These are phyloP conservation scores for Antennarius striatus DNA, from an alignment of 2,113 vertebrate species.

Conservation along the genomic window DNA sequence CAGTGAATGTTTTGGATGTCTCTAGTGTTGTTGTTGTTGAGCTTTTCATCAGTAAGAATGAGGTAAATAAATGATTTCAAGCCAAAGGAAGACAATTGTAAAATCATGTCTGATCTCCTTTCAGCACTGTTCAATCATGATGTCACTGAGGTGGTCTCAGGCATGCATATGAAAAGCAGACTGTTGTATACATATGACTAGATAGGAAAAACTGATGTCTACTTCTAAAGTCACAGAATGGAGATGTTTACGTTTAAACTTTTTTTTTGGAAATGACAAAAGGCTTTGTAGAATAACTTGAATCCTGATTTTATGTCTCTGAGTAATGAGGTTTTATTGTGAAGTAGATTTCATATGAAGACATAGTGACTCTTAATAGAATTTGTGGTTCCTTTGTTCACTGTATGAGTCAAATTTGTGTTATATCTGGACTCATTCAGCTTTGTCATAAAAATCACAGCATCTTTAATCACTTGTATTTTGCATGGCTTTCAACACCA, in stretches of 20 bases:
- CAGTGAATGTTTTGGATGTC: constrained; percentile 40
- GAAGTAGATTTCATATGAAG: neutral
- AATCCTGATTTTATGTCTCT: constrained; percentile 2
- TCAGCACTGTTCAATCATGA: constrained; percentile 33
- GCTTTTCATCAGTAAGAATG: constrained; percentile 42
- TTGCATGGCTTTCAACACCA: constrained; percentile 49
- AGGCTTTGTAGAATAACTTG: constrained; percentile 2
- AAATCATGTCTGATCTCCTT: constrained; percentile 33
- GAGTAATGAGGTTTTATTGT: neutral
- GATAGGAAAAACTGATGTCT: neutral
- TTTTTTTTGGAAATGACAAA: constrained; percentile 9
- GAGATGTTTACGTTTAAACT: neutral
- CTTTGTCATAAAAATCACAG: constrained; percentile 11
- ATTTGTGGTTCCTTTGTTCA: neutral
- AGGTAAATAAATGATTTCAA: constrained; percentile 40
- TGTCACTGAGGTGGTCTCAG: constrained; percentile 25
- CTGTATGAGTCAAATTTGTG: constrained; percentile 1
- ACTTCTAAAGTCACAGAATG: constrained; percentile 16
- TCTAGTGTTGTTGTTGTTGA: constrained; percentile 27
- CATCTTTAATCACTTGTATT: constrained; percentile 44
- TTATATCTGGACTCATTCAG: constrained; percentile 30
- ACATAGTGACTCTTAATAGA: neutral
- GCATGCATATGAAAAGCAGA: constrained; percentile 16
- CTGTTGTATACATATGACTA: constrained; percentile 15
- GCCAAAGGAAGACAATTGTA: constrained; percentile 32